Evolutionary conservation across 2,888 invertebrate species (phyloP), one percentile per base, ranked within the genome.

Genomic region (Tanypteryx hageni): DNA sequence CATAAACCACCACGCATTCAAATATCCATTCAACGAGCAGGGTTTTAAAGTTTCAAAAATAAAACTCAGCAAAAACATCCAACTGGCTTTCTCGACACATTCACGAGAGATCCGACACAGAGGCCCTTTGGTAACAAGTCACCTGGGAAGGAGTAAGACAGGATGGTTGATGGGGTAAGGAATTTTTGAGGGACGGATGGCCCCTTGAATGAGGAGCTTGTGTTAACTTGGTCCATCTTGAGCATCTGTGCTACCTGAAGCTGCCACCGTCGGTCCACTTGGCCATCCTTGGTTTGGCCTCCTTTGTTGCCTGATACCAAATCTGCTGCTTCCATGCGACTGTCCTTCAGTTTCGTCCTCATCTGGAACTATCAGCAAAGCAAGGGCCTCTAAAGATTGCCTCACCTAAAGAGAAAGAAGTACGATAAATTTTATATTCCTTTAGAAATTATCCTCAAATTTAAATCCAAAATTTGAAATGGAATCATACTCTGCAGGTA

Each of bases 351-450:
- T 59, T 0, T 61, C 61, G 27, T 61, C 89, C 0, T 92, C 92
- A 5, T 92, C 92, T 16, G 93, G 93, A 94, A 95, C 94, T 92
- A 94, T 94, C 93, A 97, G 96, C 93, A 97, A 96, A 44, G 98
- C 98, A 93, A 98, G 95, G 92, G 97, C 97, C 95, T 98, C 98
- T 94, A 98, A 95, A 92, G 97, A 98, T 95, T 98, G 97, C 93
- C 98, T 96, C 93, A 98, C 97, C 98, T 98, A 95, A 95, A 95
- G 93, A 92, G 94, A 44, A 44, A 44, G 44, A 44, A 44, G 44
- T 5, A 5, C 44, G 1, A 44, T 44, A 44, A 44, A 44, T 44
- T n/a, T n/a, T n/a, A n/a, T n/a, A n/a, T n/a, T n/a, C n/a, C n/a
- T n/a, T n/a, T n/a, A n/a, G 5, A 44, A 44, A 44, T 3, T 44